A percentile compares a stretch with the other conserved stretches of the same genome.
phyloP scores from a whole-genome alignment of 2,797 vertebrate genomes.

The Diplodus puntazzo region DNA sequence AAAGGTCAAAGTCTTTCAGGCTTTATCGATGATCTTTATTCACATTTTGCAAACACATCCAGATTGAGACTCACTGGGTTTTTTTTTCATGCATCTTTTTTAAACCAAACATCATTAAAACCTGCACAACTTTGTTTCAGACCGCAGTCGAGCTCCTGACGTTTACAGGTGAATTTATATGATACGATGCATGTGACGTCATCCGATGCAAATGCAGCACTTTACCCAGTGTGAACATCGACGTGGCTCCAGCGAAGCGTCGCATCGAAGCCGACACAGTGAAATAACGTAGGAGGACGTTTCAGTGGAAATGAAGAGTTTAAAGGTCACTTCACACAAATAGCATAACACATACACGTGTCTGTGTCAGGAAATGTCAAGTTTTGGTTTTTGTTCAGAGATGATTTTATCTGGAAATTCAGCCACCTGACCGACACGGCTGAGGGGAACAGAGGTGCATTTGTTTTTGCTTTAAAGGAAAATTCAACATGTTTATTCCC shows the following conservation, averaged over 20 bases:
- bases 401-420: background rate
- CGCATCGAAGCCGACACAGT: background rate
- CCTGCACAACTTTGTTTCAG: background rate
- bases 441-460: fast-evolving
- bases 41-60: too few species aligned
- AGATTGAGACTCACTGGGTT: background rate
- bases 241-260: background rate
- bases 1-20: background rate
- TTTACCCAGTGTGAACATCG: background rate
- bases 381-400: background rate
- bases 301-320: conserved; percentile 1
- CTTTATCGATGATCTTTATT: background rate
- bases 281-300: background rate
- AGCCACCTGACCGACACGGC: background rate
- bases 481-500: background rate
- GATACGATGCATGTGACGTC: background rate
- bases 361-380: background rate
- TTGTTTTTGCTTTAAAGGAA: background rate
- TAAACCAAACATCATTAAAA: background rate
- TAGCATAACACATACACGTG: too few species aligned
- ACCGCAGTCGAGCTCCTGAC: too few species aligned
- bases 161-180: background rate
- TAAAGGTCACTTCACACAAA: background rate
- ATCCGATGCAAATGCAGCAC: background rate
- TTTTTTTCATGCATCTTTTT: background rate